Evolutionary conservation across 2,797 vertebrate genomes (phyloP).

Genomic region (Clarias fuscus): DNA sequence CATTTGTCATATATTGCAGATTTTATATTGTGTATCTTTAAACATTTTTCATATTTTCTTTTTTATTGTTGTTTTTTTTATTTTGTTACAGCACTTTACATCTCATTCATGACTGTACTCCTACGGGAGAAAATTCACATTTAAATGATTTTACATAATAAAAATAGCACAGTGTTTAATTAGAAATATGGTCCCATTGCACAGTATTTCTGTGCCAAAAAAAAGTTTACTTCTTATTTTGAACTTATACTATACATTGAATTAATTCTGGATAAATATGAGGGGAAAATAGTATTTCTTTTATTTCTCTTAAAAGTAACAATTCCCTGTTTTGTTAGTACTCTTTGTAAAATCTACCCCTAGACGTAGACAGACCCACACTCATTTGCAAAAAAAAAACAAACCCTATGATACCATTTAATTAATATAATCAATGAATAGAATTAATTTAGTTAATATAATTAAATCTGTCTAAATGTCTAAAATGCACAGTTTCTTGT

Average conservation of each 20-base stretch:
- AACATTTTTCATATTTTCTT: background rate
- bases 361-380: background rate
- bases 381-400: background rate
- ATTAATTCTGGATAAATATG: conserved; percentile 1
- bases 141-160: background rate
- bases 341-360: background rate
- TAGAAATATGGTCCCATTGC: background rate
- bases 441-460: background rate
- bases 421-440: too few relatives aligned
- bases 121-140: background rate
- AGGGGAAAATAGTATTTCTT: background rate
- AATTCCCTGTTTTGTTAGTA: background rate
- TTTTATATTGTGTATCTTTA: background rate
- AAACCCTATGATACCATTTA: too few relatives aligned
- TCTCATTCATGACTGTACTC: background rate
- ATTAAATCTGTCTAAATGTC: background rate
- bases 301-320: background rate
- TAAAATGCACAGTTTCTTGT: background rate
- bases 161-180: background rate
- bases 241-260: background rate
- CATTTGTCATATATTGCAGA: background rate
- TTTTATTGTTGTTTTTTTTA: background rate
- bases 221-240: background rate
- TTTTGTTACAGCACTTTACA: background rate
- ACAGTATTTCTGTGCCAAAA: background rate